Conservation (phyloP, 2,888 invertebrate species). For the Nephrotoma appendiculata region DNA sequence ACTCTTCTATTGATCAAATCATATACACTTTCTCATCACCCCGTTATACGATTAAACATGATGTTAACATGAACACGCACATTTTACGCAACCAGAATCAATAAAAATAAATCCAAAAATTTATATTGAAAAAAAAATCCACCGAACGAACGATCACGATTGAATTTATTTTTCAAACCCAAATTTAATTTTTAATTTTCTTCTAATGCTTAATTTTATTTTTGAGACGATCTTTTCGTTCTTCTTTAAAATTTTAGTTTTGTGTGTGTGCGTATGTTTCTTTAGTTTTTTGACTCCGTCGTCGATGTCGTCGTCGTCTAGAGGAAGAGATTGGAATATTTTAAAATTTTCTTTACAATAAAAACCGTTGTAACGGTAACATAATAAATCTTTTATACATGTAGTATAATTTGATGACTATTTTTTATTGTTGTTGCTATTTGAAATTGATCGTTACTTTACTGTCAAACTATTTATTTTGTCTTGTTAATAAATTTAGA, state of each 20-base stretch:
- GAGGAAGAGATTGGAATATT: neutral
- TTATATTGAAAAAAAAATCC: neutral
- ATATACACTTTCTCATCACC: neutral
- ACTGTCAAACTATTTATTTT: neutral
- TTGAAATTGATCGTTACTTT: neutral
- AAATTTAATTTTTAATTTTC: neutral
- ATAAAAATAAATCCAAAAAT: neutral
- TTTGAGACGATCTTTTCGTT: neutral
- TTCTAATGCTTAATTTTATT: neutral
- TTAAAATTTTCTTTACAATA: conserved; percentile 1
- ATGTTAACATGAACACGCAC: neutral
- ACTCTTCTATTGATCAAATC: neutral
- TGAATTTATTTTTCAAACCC: neutral
- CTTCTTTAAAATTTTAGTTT: neutral
- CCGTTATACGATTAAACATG: neutral
- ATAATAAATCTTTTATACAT: conserved; percentile 1
- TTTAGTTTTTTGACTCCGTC: neutral
- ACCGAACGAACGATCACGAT: neutral
- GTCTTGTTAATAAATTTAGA: neutral
- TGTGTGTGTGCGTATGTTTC: neutral
- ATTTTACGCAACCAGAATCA: neutral
- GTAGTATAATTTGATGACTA: neutral
- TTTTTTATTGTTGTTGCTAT: neutral
- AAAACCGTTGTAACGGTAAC: conserved; percentile 4
- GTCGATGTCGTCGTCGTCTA: neutral